Base-by-base conservation (phyloP, 1,140 invertebrate species). In the Aphis gossypii region DNA sequence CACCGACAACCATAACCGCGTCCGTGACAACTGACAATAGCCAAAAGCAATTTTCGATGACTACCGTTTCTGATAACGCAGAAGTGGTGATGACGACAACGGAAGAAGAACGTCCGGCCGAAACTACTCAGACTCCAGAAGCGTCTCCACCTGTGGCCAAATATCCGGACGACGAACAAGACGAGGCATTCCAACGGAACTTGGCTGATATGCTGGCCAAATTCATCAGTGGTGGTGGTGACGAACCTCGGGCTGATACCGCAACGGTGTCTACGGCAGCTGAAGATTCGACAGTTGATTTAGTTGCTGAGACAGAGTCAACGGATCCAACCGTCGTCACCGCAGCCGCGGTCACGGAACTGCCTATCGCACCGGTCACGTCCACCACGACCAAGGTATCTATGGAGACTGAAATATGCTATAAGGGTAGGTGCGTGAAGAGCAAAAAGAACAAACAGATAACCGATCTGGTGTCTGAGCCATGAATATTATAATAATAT, bases 341-440 rank as follows among this genome's bases (percentile, higher is more conserved):
- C 30, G 94, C 88, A 94, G 95, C 91, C 94, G 95, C 94, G 94
- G 94, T 60, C 94, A 95, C 94, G 95, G 96, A 94, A 94, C 95
- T 97, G 96, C 93, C 95, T 8, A 94, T 97, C 11, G 48, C 44
- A 25, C 92, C 68, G 23, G 96, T 97, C 94, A 97, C 97, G 2
- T 97, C 97, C 2, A 97, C 97, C 87, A 97, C 97, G 2, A 97
- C 97, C 0, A 97, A 97, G 95, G 96, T 98, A 56, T 97, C 97
- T 20, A 97, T 98, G 94, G 97, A 98, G 96, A 98, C 97, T 38
- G 97, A 98, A 95, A 98, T 98, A 88, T 98, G 97, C 94, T 98
- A 97, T 95, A 96, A 97, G 94, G 97, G 97, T 38, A 97, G 97
- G 94, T 98, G 97, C 95, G 96, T 98, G 91, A 97, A 98, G 95